Conservation (phyloP, 2,113 vertebrate species). For the Toxostoma redivivum region DNA sequence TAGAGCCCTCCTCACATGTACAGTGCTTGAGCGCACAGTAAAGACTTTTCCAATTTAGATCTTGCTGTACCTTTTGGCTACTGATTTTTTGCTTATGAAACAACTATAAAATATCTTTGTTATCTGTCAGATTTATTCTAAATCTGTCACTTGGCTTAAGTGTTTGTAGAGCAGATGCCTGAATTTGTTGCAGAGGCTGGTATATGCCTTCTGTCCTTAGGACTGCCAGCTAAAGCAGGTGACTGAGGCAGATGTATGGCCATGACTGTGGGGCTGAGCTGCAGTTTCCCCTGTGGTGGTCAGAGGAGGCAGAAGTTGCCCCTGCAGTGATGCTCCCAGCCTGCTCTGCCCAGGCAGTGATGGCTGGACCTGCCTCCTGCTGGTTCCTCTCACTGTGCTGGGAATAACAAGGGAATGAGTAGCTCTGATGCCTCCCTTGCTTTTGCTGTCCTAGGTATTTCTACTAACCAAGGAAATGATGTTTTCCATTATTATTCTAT, state of each 20-base stretch:
- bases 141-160: background rate
- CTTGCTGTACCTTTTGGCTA: background rate
- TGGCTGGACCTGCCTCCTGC: background rate
- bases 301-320: background rate
- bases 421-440: background rate
- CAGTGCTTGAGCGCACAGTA: background rate
- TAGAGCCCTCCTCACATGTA: rapidly evolving
- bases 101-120: background rate
- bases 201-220: background rate
- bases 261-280: background rate
- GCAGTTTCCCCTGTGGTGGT: background rate
- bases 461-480: background rate
- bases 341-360: rapidly evolving
- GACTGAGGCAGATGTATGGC: background rate
- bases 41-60: background rate
- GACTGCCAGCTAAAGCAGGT: background rate
- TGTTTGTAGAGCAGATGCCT: background rate
- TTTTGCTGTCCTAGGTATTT: background rate
- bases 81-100: background rate
- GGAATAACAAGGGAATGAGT: background rate
- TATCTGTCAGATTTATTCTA: background rate
- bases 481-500: background rate
- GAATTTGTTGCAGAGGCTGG: background rate
- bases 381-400: background rate
- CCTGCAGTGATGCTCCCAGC: background rate